phyloP scores from a whole-genome alignment of 1,140 invertebrate genomes.

The Neodiprion fabricii region DNA sequence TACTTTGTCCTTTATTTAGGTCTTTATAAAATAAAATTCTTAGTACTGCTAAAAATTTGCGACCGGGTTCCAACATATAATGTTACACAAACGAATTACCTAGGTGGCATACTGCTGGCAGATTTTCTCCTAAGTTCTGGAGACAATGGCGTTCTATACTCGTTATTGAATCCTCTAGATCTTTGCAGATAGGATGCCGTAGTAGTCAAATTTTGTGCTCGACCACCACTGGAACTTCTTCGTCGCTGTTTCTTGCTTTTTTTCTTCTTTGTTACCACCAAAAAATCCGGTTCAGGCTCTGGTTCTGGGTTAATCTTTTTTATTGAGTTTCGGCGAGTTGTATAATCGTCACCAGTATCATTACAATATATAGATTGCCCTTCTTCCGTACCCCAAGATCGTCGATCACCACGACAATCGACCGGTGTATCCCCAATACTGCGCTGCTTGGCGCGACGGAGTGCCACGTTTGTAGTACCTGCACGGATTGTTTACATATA shows the following conservation, averaged over 20 bases:
- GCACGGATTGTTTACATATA: conserved; percentile 8
- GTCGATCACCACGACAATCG: conserved; percentile 60
- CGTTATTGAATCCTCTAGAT: conserved; percentile 50
- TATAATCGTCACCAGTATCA: conserved; percentile 55
- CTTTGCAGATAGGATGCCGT: conserved; percentile 54
- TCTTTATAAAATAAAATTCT: no score
- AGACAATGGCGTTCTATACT: conserved; percentile 53
- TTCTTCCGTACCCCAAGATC: conserved; percentile 71
- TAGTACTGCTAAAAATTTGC: no score
- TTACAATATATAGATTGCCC: conserved; percentile 61
- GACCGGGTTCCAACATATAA: no score
- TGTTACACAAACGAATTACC: conserved; percentile 36
- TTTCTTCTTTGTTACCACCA: conserved; percentile 76
- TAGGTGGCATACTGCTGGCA: conserved; percentile 59
- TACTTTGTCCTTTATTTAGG: no score
- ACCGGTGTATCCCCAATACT: conserved; percentile 52
- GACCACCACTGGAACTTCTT: conserved; percentile 55
- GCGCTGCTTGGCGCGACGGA: conserved; percentile 54
- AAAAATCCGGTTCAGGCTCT: conserved; percentile 66
- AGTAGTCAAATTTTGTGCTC: conserved; percentile 53
- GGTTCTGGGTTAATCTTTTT: conserved; percentile 52
- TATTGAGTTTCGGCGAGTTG: conserved; percentile 48
- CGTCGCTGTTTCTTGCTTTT: conserved; percentile 70
- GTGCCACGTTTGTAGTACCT: conserved; percentile 56
- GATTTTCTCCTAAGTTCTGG: conserved; percentile 56